Percentiles rank a stretch among this genome's conserved stretches.
Evolutionary conservation across 37 sponge, comb jelly and placozoan species (phyloP).

Genomic region (Mnemiopsis leidyi): DNA sequence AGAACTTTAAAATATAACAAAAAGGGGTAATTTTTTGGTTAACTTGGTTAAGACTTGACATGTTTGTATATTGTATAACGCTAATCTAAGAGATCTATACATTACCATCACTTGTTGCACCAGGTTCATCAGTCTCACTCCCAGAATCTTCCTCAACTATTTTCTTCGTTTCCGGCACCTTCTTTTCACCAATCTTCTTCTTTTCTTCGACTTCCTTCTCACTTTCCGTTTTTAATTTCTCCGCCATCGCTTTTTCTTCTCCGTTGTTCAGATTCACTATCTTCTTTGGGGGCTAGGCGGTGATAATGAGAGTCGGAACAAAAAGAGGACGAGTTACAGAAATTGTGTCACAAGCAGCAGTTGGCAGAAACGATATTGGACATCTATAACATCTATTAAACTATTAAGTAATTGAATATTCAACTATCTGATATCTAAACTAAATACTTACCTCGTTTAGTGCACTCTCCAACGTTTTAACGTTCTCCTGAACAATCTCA

Average conservation of each 20-base stretch:
- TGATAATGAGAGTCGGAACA: too few relatives aligned
- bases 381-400: too few relatives aligned
- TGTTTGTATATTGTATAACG: too few relatives aligned
- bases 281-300: conserved; percentile 1
- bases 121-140: conserved; percentile 58
- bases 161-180: background rate
- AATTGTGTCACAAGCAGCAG: too few relatives aligned
- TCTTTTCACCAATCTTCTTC: background rate
- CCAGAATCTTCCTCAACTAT: conserved; percentile 26
- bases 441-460: conserved; percentile 25
- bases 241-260: background rate
- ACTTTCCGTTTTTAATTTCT: background rate
- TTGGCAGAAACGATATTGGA: too few relatives aligned
- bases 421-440: too few relatives aligned
- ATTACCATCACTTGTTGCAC: conserved; percentile 37
- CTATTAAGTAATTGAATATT: too few relatives aligned
- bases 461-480: conserved; percentile 37
- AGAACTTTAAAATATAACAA: too few relatives aligned
- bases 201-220: background rate
- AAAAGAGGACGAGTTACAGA: background rate
- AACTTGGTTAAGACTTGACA: too few relatives aligned
- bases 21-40: too few relatives aligned
- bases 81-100: too few relatives aligned
- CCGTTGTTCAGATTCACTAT: conserved; percentile 5
- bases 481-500: background rate